Percentiles rank a stretch among this genome's conserved stretches.
Conservation (phyloP, 92 coral and sea anemone species). For the Zoanthus sansibaricus region DNA sequence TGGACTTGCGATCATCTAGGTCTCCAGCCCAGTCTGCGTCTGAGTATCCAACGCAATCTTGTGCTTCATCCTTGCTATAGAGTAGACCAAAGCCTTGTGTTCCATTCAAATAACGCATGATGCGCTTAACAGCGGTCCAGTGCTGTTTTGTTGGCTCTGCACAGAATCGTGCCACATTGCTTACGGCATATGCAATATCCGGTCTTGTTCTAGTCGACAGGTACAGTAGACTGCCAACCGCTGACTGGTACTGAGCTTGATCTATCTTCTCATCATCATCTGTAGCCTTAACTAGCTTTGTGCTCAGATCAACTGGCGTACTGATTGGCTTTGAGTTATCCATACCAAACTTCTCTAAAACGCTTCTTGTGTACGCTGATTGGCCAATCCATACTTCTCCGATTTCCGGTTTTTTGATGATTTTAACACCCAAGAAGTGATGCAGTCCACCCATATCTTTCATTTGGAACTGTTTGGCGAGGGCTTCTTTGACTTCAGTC, state of each 20-base stretch:
- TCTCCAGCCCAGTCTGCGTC: too few species aligned
- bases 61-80: not conserved
- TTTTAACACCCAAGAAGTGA: slow-evolving; percentile 56
- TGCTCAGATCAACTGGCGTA: slow-evolving; percentile 66
- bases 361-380: slow-evolving; percentile 37
- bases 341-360: slow-evolving; percentile 59
- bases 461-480: slow-evolving; percentile 48
- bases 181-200: not conserved
- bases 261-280: not conserved
- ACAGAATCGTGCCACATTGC: not conserved
- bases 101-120: not conserved
- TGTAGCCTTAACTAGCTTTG: slow-evolving; percentile 50
- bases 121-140: not conserved
- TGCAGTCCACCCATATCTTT: slow-evolving; percentile 62
- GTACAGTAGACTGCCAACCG: not conserved
- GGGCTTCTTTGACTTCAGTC: slow-evolving; percentile 53
- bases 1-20: slow-evolving; percentile 24
- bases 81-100: not conserved
- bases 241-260: slow-evolving; percentile 1
- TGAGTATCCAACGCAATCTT: not conserved
- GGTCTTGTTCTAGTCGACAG: not conserved
- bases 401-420: slow-evolving; percentile 32
- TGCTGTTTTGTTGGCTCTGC: not conserved
- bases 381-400: slow-evolving; percentile 67
- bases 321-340: slow-evolving; percentile 55